Evolutionary conservation across 2,888 invertebrate species (phyloP), one percentile per base, ranked within the genome.

Genomic region (Sphaerophoria taeniata): DNA sequence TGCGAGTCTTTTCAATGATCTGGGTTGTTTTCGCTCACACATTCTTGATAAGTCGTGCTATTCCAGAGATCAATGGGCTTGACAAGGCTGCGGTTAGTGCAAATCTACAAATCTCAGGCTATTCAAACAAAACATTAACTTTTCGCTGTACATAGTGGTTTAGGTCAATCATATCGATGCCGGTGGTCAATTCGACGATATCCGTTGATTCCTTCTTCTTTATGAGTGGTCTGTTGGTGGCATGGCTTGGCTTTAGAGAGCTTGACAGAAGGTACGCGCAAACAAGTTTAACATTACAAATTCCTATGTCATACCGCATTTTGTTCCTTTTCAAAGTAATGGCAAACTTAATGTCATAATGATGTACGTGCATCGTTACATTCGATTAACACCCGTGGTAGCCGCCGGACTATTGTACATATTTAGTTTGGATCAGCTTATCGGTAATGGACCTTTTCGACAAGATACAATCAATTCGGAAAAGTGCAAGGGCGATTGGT

Each of bases 191-290:
- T 89, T 93, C 90, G 89, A 61, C 92, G 0, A 89, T 93, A 9
- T 92, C 93, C 0, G 94, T 94, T 0, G 94, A 94, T 79, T 93
- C 94, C 0, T 94, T 94, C 88, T 93, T 94, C 82, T 87, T 93
- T 16, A 87, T 94, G 45, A 93, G 94, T 87, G 94, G 94, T 6
- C 89, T 94, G 6, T 90, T 94, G 0, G 92, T 92, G 4, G 92
- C 93, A 0, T 80, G 87, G 77, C 45, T 84, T 6, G 71, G 85
- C 5, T 78, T 88, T 12, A 83, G 76, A 61, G 80, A 88, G 60
- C 43, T 88, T 7, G 87, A 88, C 58, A 77, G 49, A 77, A 61
- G 53, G 82, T 82, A 53, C 39, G 43, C 24, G 24, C 4, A 45
- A 14, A 33, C 2, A 47, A 49, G 3, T 7, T 16, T 24, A 0